Evolutionary conservation across 2,113 vertebrate genomes (phyloP).

Genomic region (Hemicordylus capensis): DNA sequence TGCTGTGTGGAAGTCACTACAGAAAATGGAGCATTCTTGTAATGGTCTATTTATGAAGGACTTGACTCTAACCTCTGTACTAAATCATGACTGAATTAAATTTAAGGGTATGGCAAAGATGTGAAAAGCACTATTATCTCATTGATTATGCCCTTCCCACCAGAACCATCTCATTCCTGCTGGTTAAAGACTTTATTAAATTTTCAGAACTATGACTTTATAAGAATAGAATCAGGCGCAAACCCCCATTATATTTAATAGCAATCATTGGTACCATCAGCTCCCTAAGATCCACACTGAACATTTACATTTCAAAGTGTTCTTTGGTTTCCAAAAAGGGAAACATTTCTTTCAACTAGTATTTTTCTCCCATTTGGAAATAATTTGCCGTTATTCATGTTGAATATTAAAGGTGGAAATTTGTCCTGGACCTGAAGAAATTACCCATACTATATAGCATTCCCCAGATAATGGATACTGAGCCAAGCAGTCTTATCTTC

Average conservation of each 20-base stretch:
- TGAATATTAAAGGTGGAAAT: not conserved
- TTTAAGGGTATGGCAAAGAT: not conserved
- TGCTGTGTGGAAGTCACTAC: not conserved
- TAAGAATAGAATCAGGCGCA: slow-evolving; percentile 7
- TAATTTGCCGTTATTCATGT: not conserved
- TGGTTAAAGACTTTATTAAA: not conserved
- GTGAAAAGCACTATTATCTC: not conserved
- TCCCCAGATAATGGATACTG: not conserved
- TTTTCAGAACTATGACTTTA: slow-evolving; percentile 19
- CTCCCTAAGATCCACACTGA: not conserved
- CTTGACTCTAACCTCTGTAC: not conserved
- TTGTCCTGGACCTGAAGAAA: not conserved
- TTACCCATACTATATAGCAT: not conserved
- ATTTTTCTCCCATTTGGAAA: not conserved
- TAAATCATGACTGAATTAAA: slow-evolving; percentile 7
- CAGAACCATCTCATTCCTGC: not conserved
- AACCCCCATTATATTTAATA: not conserved
- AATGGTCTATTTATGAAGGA: not conserved
- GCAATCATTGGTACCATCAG: slow-evolving; percentile 2
- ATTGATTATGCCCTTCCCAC: slow-evolving; percentile 2
- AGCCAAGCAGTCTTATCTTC: not conserved
- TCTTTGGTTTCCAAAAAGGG: slow-evolving; percentile 10
- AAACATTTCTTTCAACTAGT: not conserved
- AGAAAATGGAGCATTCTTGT: not conserved
- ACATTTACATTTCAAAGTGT: slow-evolving; percentile 21